phyloP scores from a whole-genome alignment of 2,888 invertebrate genomes.

The Orchesellides sinensis region DNA sequence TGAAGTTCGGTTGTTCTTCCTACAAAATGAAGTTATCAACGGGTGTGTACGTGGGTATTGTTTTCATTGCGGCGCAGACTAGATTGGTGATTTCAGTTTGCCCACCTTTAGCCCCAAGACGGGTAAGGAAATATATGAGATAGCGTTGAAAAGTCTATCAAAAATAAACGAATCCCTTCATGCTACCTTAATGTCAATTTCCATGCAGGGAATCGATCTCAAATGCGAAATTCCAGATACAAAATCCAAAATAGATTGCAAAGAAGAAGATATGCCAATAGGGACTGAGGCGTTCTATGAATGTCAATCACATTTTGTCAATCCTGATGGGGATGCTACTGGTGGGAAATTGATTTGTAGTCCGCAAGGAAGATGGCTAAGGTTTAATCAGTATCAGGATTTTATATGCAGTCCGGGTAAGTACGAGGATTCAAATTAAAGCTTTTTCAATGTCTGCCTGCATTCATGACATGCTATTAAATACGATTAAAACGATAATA shows the following conservation, averaged over 20 bases:
- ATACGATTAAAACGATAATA: too few relatives aligned
- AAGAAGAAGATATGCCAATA: slow-evolving; percentile 47
- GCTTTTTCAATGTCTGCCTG: too few relatives aligned
- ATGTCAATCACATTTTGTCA: slow-evolving; percentile 57
- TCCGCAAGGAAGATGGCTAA: slow-evolving; percentile 61
- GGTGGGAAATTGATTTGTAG: slow-evolving; percentile 65
- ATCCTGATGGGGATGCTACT: slow-evolving; percentile 43
- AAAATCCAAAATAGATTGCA: slow-evolving; percentile 57
- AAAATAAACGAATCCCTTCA: too few relatives aligned
- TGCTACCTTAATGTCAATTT: too few relatives aligned
- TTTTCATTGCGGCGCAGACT: background rate
- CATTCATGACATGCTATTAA: too few relatives aligned
- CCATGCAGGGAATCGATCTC: slow-evolving; percentile 56
- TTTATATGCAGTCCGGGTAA: slow-evolving; percentile 66
- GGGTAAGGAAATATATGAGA: slow-evolving; percentile 49
- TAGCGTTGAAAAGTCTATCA: too few relatives aligned
- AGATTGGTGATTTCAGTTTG: slow-evolving; percentile 34
- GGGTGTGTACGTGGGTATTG: background rate
- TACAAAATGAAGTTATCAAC: background rate
- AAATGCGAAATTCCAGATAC: slow-evolving; percentile 61
- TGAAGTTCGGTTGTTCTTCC: background rate
- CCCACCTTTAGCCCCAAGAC: slow-evolving; percentile 50
- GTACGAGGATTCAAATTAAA: background rate
- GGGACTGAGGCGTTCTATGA: slow-evolving; percentile 63
- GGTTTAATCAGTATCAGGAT: slow-evolving; percentile 49